Percentiles rank a stretch among this genome's conserved stretches.
phyloP scores from a whole-genome alignment of 2,797 vertebrate species.

The Myripristis murdjan region DNA sequence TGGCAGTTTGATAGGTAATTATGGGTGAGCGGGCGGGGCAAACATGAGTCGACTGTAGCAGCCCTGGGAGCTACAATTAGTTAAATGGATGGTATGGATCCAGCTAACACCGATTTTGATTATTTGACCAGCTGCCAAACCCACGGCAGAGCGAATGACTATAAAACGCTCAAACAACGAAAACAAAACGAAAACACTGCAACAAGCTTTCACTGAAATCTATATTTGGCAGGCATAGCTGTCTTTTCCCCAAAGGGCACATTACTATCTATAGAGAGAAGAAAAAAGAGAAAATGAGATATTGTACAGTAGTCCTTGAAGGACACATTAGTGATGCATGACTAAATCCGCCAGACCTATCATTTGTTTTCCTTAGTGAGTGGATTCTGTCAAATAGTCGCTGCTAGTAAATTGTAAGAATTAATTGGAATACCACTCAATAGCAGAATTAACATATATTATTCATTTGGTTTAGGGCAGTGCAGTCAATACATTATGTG shows the following conservation, averaged over 20 bases:
- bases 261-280: constrained; percentile 36
- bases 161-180: constrained; percentile 14
- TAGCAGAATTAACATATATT: constrained; percentile 18
- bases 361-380: constrained; percentile 25
- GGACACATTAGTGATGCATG: constrained; percentile 28
- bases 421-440: constrained; percentile 21
- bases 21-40: constrained; percentile 30
- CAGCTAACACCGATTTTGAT: constrained; percentile 46
- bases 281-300: constrained; percentile 16
- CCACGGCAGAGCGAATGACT: constrained; percentile 26
- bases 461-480: constrained; percentile 25
- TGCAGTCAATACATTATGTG: constrained; percentile 6
- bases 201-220: constrained; percentile 33
- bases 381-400: constrained; percentile 2
- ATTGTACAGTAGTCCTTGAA: constrained; percentile 35
- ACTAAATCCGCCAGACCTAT: constrained; percentile 26
- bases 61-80: constrained; percentile 36
- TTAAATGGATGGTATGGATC: constrained; percentile 46
- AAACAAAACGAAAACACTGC: constrained; percentile 19
- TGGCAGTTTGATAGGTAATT: constrained; percentile 31
- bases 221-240: constrained; percentile 41
- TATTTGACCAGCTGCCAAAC: constrained; percentile 58
- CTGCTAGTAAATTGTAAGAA: constrained; percentile 12
- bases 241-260: constrained; percentile 16
- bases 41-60: constrained; percentile 20